A percentile compares a stretch with the other conserved stretches of the same genome.
phyloP scores from a whole-genome alignment of 2,888 invertebrate genomes.

The Ornithoptera priamus region DNA sequence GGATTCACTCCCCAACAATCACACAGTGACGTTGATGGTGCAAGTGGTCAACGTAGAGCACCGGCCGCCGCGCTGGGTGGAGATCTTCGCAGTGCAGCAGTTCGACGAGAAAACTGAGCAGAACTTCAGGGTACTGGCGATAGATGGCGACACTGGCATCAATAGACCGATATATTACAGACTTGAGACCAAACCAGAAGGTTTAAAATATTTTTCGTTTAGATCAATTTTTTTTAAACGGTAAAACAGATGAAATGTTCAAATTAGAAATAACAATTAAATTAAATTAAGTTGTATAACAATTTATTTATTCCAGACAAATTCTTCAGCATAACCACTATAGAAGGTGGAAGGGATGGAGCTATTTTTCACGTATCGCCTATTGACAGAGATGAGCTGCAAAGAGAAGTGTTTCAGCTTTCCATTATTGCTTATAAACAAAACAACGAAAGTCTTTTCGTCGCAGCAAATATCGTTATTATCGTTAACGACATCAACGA shows the following conservation, averaged over 20 bases:
- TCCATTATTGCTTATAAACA: slow-evolving; percentile 71
- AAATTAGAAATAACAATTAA: too few species aligned
- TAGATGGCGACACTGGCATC: slow-evolving; percentile 82
- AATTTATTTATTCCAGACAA: slow-evolving; percentile 43
- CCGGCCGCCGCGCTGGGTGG: slow-evolving; percentile 80
- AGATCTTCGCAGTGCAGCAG: slow-evolving; percentile 76
- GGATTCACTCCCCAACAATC: slow-evolving; percentile 67
- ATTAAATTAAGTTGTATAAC: too few species aligned
- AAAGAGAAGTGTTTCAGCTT: slow-evolving; percentile 70
- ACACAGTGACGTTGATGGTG: slow-evolving; percentile 72
- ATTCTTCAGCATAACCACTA: slow-evolving; percentile 59
- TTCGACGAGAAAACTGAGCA: slow-evolving; percentile 76
- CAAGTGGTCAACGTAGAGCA: slow-evolving; percentile 81
- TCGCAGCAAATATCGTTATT: slow-evolving; percentile 58
- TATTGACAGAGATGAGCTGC: slow-evolving; percentile 70
- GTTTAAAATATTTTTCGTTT: slow-evolving; percentile 40
- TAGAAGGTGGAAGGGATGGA: slow-evolving; percentile 54
- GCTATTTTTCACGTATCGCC: slow-evolving; percentile 55
- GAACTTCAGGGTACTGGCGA: slow-evolving; percentile 72
- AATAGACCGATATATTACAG: slow-evolving; percentile 76
- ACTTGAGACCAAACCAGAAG: slow-evolving; percentile 57
- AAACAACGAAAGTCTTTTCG: slow-evolving; percentile 53
- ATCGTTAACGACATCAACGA: slow-evolving; percentile 83
- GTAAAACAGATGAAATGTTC: too few species aligned
- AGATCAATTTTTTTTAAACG: too few species aligned